Conservation (phyloP, 2,113 vertebrate genomes). For the Heterotilapia buettikoferi region DNA sequence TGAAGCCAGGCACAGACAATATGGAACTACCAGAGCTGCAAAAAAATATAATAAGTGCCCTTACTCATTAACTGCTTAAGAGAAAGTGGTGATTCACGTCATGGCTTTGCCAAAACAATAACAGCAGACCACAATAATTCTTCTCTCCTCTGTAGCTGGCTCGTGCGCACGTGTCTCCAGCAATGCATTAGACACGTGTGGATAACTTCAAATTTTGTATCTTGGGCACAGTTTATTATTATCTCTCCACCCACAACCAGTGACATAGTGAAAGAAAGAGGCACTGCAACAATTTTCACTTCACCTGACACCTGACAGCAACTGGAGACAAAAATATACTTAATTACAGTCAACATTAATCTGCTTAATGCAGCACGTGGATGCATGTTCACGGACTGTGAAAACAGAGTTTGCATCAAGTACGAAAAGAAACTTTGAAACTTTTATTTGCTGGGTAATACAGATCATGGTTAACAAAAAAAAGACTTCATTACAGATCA, state of each 20-base stretch:
- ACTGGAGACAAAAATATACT: background rate
- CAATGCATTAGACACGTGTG: conserved; percentile 9
- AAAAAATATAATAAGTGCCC: background rate
- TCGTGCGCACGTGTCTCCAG: background rate
- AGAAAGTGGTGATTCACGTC: background rate
- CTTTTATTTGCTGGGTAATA: background rate
- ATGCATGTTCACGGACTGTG: background rate
- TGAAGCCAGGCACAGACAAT: background rate
- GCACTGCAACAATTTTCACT: background rate
- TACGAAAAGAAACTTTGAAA: background rate
- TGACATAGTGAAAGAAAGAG: background rate
- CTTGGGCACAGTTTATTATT: background rate
- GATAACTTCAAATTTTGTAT: background rate
- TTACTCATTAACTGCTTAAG: background rate
- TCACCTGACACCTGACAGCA: background rate
- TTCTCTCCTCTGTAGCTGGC: background rate
- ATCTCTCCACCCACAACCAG: background rate
- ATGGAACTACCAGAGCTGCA: background rate
- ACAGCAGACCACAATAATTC: background rate
- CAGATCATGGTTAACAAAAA: background rate
- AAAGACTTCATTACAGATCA: background rate
- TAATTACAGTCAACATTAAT: background rate
- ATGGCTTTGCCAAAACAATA: background rate
- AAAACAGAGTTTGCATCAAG: background rate
- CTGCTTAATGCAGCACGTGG: background rate